A percentile compares a stretch with the other conserved stretches of the same genome.
Conservation (phyloP, 2,113 vertebrate species). For the Motacilla tschutschensis region DNA sequence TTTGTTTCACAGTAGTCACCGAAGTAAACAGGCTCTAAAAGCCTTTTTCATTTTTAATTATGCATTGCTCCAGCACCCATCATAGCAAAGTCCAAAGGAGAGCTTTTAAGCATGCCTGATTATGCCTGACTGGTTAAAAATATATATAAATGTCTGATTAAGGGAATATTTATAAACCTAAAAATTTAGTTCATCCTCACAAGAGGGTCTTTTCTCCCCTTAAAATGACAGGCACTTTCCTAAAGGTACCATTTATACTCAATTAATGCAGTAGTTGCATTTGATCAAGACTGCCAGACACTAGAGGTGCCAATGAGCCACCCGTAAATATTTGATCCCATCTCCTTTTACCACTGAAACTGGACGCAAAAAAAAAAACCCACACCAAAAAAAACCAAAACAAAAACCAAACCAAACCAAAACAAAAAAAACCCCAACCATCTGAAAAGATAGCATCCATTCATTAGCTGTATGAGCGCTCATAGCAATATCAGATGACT, state of each 20-base stretch:
- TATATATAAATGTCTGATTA: neutral
- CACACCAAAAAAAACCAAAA: neutral
- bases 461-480: neutral
- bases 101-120: conserved; percentile 27
- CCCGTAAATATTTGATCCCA: neutral
- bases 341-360: neutral
- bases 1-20: conserved; percentile 85
- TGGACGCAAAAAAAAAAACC: neutral
- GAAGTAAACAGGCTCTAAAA: conserved; percentile 87
- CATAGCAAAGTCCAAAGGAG: conserved; percentile 46
- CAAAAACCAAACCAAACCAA: neutral
- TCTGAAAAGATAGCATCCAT: neutral
- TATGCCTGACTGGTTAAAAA: conserved; percentile 53
- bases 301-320: conserved; percentile 48
- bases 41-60: conserved; percentile 77
- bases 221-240: neutral
- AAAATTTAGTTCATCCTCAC: neutral
- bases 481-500: neutral
- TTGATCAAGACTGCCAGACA: conserved; percentile 10
- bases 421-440: neutral
- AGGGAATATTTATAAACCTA: conserved; percentile 5
- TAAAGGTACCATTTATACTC: neutral
- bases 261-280: neutral
- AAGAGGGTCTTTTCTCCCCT: neutral
- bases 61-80: conserved; percentile 67